These are phyloP conservation scores for Caradrina clavipalpis DNA, from an alignment of 2,888 invertebrate genomes.

Conservation along the genomic window DNA sequence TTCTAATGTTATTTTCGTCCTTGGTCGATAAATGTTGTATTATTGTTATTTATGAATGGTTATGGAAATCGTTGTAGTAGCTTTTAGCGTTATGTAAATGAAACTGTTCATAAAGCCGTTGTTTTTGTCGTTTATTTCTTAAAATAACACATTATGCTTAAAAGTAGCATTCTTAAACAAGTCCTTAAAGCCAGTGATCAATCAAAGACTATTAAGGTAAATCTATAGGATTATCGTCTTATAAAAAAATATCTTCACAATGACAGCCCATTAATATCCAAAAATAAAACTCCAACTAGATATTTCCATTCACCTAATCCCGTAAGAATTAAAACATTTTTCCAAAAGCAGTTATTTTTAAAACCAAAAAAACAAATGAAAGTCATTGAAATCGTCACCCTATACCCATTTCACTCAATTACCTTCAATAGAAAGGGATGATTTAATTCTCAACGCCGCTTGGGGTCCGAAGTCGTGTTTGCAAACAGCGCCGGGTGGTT, in stretches of 20 bases:
- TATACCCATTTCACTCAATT: constrained; percentile 40
- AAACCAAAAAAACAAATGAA: constrained; percentile 16
- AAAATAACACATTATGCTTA: background rate
- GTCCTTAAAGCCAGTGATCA: constrained; percentile 3
- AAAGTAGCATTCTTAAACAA: background rate
- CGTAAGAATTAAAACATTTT: background rate
- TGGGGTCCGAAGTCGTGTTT: constrained; percentile 74
- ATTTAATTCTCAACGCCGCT: constrained; percentile 70
- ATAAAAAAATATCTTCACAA: constrained; percentile 17
- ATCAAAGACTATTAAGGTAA: constrained; percentile 12
- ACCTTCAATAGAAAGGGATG: constrained; percentile 55
- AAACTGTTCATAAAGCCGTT: no score
- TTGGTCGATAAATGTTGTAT: background rate
- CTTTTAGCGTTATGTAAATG: no score
- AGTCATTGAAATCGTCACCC: constrained; percentile 13
- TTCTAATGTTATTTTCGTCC: constrained; percentile 12
- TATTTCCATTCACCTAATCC: background rate
- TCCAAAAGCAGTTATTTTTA: background rate
- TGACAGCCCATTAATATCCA: background rate
- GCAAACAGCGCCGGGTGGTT: constrained; percentile 84
- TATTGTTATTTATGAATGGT: background rate
- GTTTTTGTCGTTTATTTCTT: no score
- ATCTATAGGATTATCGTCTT: constrained; percentile 19
- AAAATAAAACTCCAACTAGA: background rate
- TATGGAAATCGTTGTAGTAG: no score